Percentiles rank a stretch among this genome's conserved stretches.
These are phyloP conservation scores for Oscheius myriophilus DNA, from an alignment of 2,888 invertebrate species.

Conservation along the genomic window DNA sequence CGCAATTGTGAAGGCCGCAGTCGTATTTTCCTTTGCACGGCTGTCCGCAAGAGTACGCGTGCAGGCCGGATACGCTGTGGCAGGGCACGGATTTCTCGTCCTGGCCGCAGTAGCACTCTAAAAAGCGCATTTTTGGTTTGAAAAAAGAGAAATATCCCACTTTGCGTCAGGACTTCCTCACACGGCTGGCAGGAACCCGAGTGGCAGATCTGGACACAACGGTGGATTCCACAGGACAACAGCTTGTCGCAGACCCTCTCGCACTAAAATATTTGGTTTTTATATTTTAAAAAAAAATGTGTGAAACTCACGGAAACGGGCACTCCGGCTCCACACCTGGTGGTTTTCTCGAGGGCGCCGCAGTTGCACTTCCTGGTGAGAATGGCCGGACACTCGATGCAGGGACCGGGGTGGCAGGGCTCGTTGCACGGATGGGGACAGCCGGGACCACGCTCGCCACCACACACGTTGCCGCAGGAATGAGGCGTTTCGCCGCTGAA, in stretches of 20 bases:
- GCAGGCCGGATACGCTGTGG: slow-evolving; percentile 52
- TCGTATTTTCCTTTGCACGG: slow-evolving; percentile 64
- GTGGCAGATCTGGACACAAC: slow-evolving; percentile 83
- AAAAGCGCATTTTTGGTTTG: slow-evolving; percentile 24
- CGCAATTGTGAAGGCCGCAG: slow-evolving; percentile 79
- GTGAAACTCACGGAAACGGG: slow-evolving; percentile 39
- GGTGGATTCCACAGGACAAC: slow-evolving; percentile 83
- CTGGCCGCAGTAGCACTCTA: slow-evolving; percentile 81
- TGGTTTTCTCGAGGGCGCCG: slow-evolving; percentile 58
- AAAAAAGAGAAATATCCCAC: slow-evolving; percentile 70
- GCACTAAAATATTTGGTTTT: slow-evolving; percentile 74
- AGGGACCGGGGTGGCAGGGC: slow-evolving; percentile 92
- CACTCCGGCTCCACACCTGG: slow-evolving; percentile 51
- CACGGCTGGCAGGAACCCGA: slow-evolving; percentile 83
- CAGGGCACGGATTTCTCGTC: slow-evolving; percentile 78
- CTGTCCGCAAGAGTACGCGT: slow-evolving; percentile 73
- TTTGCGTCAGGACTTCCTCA: slow-evolving; percentile 78
- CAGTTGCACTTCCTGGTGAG: slow-evolving; percentile 70
- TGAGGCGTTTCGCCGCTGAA: slow-evolving; percentile 83
- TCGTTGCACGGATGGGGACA: slow-evolving; percentile 63
- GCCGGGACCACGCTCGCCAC: slow-evolving; percentile 75
- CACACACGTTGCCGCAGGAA: slow-evolving; percentile 88
- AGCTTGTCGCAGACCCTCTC: slow-evolving; percentile 80
- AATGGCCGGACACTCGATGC: slow-evolving; percentile 82
- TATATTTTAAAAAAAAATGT: no score